Evolutionary conservation across 1,140 invertebrate species (phyloP).

Genomic region (Bombus superbus): DNA sequence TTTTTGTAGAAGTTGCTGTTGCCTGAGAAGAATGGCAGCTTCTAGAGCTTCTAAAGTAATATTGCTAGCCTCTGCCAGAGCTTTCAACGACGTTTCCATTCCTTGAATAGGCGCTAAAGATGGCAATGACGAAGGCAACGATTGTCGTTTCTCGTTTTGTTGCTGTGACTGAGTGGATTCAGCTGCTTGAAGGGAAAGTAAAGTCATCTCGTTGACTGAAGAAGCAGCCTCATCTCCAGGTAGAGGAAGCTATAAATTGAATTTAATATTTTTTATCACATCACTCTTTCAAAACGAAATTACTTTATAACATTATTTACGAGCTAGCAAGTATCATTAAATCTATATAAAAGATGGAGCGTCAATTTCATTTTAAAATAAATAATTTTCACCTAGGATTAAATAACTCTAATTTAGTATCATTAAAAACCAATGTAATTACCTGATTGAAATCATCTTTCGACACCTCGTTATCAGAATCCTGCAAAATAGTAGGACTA

Average conservation of each 20-base stretch:
- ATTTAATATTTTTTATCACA: not conserved
- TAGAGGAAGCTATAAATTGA: constrained; percentile 70
- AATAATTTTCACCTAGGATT: no score
- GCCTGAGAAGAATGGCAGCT: constrained; percentile 87
- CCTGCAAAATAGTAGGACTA: constrained; percentile 73
- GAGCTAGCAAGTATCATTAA: not conserved
- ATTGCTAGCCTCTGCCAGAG: constrained; percentile 86
- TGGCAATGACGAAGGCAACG: constrained; percentile 66
- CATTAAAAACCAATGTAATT: not conserved
- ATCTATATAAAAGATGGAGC: no score
- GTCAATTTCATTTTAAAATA: no score
- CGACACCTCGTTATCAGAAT: constrained; percentile 77
- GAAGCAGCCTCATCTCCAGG: constrained; percentile 74
- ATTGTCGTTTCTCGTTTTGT: constrained; percentile 72
- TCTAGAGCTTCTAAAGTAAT: constrained; percentile 89
- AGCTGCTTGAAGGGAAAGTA: constrained; percentile 68
- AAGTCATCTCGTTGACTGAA: constrained; percentile 76
- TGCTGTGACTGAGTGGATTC: constrained; percentile 67
- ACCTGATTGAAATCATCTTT: constrained; percentile 79
- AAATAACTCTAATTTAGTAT: no score
- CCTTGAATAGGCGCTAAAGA: constrained; percentile 79
- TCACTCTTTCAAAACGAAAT: not conserved
- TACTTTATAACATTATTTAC: not conserved
- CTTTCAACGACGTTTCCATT: constrained; percentile 83
- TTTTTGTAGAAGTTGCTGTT: constrained; percentile 86